These are phyloP conservation scores for Periophthalmus magnuspinnatus DNA, from an alignment of 2,797 vertebrate species.

Conservation along the genomic window DNA sequence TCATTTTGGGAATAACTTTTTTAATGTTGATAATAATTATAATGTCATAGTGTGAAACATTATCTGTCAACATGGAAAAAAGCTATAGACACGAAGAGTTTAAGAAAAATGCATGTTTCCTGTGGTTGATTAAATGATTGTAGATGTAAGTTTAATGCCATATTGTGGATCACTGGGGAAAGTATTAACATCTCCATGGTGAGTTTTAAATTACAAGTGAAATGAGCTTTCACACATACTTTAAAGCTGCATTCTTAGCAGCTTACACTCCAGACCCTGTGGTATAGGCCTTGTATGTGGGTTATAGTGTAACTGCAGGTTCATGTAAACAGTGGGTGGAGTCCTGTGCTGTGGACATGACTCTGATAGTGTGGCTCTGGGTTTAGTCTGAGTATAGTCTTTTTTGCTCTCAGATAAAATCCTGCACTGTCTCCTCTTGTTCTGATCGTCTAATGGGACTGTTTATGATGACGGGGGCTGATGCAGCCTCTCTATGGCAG, in stretches of 20 bases:
- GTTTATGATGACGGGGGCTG: constrained; percentile 38
- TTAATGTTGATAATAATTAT: too few relatives aligned
- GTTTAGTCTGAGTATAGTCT: constrained; percentile 18
- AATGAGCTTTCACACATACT: not conserved
- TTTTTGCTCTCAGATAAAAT: constrained; percentile 23
- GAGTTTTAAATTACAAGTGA: not conserved
- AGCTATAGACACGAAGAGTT: too few relatives aligned
- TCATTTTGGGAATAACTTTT: too few relatives aligned
- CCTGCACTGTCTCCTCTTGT: constrained; percentile 5
- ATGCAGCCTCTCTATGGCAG: constrained; percentile 20
- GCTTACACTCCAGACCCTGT: not conserved
- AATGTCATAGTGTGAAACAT: not conserved
- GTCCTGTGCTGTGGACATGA: constrained; percentile 18
- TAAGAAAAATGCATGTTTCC: too few relatives aligned
- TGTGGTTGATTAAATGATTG: too few relatives aligned
- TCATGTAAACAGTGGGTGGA: constrained; percentile 30
- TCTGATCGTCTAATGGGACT: constrained; percentile 7
- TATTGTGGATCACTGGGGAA: too few relatives aligned
- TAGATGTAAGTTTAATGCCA: too few relatives aligned
- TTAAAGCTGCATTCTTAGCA: not conserved
- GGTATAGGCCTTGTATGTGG: not conserved
- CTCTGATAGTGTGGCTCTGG: constrained; percentile 21
- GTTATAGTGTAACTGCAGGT: constrained; percentile 16
- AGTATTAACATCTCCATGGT: not conserved
- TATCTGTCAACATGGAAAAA: too few relatives aligned